Conservation (phyloP, 2,888 invertebrate genomes). For the Andrena flavipes region DNA sequence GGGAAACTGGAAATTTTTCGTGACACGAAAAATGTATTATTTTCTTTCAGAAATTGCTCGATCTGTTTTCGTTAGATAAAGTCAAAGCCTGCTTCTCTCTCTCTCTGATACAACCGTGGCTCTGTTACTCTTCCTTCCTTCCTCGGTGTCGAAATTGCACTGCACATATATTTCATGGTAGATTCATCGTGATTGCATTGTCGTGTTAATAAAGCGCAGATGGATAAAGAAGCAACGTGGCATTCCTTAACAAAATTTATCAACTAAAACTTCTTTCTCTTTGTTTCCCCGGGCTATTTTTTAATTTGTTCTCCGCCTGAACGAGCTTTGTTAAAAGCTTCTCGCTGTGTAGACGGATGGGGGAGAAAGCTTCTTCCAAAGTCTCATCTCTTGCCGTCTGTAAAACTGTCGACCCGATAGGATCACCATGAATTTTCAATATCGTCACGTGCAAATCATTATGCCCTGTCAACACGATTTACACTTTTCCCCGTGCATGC, state of each 20-base stretch:
- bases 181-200: constrained; percentile 14
- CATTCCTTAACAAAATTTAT: constrained; percentile 7
- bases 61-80: neutral
- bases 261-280: neutral
- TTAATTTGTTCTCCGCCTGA: constrained; percentile 2
- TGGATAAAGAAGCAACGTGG: neutral
- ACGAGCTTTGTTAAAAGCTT: neutral
- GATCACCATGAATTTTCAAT: constrained; percentile 66
- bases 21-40: constrained; percentile 49
- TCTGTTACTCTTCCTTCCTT: neutral
- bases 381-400: constrained; percentile 5
- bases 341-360: constrained; percentile 9
- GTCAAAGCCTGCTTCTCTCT: neutral
- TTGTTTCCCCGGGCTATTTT: neutral
- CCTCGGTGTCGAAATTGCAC: neutral
- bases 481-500: constrained; percentile 65
- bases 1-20: constrained; percentile 50
- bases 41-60: constrained; percentile 35
- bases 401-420: constrained; percentile 37
- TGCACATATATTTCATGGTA: neutral
- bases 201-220: constrained; percentile 1
- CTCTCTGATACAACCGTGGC: too few relatives aligned
- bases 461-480: constrained; percentile 71
- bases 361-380: neutral
- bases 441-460: constrained; percentile 73